These are phyloP conservation scores for Rosalia funebris DNA, from an alignment of 2,888 invertebrate genomes.

Conservation along the genomic window DNA sequence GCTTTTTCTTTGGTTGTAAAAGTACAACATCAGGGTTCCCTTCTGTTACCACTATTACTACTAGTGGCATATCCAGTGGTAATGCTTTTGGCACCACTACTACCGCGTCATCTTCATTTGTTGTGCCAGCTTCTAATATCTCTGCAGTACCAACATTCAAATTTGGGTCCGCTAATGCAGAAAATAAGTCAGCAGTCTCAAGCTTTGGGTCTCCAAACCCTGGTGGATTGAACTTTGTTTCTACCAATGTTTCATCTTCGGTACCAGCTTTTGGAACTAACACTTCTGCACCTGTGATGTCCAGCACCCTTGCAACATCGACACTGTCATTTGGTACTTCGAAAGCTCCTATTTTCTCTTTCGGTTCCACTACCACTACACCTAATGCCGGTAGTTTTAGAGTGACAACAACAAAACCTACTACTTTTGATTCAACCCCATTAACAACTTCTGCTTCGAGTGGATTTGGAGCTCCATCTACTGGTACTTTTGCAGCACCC, in stretches of 20 bases:
- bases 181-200: neutral
- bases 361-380: conserved; percentile 11
- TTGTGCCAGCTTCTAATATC: conserved; percentile 6
- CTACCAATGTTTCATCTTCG: neutral
- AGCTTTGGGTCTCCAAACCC: conserved; percentile 2
- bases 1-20: conserved; percentile 28
- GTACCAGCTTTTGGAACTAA: conserved; percentile 2
- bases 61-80: neutral
- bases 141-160: conserved; percentile 26
- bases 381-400: neutral
- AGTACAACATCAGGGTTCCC: conserved; percentile 5
- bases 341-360: conserved; percentile 11
- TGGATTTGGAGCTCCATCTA: neutral
- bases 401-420: neutral
- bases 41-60: conserved; percentile 8
- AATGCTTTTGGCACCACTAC: conserved; percentile 14
- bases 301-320: neutral
- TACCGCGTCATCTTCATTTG: conserved; percentile 1
- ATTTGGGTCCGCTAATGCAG: conserved; percentile 19
- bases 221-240: neutral
- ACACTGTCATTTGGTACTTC: conserved; percentile 6
- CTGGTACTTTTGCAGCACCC: neutral
- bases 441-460: neutral
- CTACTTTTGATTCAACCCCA: neutral
- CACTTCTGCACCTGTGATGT: neutral